phyloP scores from a whole-genome alignment of 2,113 vertebrate species.

The Phylloscopus whistleri region DNA sequence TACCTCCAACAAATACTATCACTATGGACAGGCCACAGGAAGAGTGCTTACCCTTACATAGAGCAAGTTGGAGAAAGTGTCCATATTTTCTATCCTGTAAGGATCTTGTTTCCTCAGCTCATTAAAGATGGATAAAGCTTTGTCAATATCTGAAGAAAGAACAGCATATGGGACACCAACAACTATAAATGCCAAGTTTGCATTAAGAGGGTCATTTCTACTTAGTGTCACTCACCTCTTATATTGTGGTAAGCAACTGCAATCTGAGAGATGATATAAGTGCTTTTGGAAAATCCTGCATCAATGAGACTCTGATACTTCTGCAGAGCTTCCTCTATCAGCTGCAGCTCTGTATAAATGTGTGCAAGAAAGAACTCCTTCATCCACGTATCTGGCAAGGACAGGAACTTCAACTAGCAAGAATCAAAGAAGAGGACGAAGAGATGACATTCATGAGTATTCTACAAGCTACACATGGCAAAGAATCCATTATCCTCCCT shows the following conservation, averaged over 20 bases:
- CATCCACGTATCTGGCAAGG: slow-evolving; percentile 96
- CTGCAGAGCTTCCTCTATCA: slow-evolving; percentile 96
- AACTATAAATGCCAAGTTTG: not conserved
- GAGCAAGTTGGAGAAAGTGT: slow-evolving; percentile 96
- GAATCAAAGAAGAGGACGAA: slow-evolving; percentile 55
- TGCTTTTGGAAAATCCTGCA: slow-evolving; percentile 96
- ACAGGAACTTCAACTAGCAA: slow-evolving; percentile 91
- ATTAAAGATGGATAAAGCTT: slow-evolving; percentile 94
- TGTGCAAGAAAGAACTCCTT: slow-evolving; percentile 99
- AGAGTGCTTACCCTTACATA: slow-evolving; percentile 89
- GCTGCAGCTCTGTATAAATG: slow-evolving; percentile 97
- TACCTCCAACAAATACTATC: not conserved
- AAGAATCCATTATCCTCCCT: slow-evolving; percentile 5
- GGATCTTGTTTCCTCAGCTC: slow-evolving; percentile 95
- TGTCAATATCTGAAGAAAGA: slow-evolving; percentile 89
- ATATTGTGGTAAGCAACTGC: slow-evolving; percentile 99
- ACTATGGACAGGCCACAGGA: not conserved
- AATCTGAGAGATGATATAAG: slow-evolving; percentile 98
- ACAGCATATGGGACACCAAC: not conserved
- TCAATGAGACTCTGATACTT: slow-evolving; percentile 97
- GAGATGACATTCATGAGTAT: slow-evolving; percentile 44
- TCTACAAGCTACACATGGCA: not conserved
- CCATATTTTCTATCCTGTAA: slow-evolving; percentile 99
- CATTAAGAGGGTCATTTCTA: not conserved
- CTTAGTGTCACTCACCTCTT: slow-evolving; percentile 78